phyloP scores from a whole-genome alignment of 92 coral and sea anemone species.

The Muricea muricata region DNA sequence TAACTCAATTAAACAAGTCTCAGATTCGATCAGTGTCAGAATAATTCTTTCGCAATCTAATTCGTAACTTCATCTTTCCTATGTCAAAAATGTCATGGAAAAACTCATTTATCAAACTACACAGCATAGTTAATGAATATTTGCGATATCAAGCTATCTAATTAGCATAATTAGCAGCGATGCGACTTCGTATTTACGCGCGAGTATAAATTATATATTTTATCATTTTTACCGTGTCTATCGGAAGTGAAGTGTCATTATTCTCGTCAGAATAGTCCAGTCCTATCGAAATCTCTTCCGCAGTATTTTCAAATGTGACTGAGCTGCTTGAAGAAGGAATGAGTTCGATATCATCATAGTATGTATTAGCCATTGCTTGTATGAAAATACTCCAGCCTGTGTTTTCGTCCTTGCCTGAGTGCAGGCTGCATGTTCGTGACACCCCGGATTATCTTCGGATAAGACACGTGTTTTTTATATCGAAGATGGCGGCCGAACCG shows the following conservation, averaged over 20 bases:
- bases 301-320: not conserved
- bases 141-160: not conserved
- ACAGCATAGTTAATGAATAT: not conserved
- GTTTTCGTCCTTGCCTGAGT: not conserved
- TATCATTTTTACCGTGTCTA: not conserved
- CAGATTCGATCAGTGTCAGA: not conserved
- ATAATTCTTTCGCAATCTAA: not conserved
- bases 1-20: not conserved
- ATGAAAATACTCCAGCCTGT: too few species aligned
- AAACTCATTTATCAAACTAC: not conserved
- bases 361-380: not conserved
- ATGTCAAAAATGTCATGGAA: not conserved
- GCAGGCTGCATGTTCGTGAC: not conserved
- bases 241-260: constrained; percentile 1
- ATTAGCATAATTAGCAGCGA: constrained; percentile 19
- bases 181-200: not conserved
- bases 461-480: not conserved
- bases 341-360: not conserved
- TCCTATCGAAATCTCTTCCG: not conserved
- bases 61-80: not conserved
- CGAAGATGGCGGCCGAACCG: constrained; percentile 89
- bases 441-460: too few species aligned
- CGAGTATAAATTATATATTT: not conserved
- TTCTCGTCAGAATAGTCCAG: not conserved
- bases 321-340: not conserved